Percentiles rank a stretch among this genome's conserved stretches.
phyloP scores from a whole-genome alignment of 2,888 invertebrate species.

The Chironomus riparius region DNA sequence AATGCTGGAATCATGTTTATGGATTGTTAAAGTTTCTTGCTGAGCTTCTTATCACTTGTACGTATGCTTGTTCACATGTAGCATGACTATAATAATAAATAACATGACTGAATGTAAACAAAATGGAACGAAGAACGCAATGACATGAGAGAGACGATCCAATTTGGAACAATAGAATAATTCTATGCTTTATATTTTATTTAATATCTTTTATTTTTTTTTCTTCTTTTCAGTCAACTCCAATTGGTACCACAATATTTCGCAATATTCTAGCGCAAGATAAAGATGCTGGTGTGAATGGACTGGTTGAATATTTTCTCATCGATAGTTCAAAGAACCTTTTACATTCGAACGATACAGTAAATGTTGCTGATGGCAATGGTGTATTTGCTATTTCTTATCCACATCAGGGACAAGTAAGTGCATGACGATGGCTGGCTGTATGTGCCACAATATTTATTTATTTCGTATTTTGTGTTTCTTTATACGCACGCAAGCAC shows the following conservation, averaged over 20 bases:
- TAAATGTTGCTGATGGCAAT: slow-evolving; percentile 66
- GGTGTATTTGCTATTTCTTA: slow-evolving; percentile 75
- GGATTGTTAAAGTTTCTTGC: background rate
- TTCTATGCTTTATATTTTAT: background rate
- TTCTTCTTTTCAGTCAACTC: slow-evolving; percentile 60
- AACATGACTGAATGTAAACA: background rate
- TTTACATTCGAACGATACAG: slow-evolving; percentile 41
- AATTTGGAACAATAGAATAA: background rate
- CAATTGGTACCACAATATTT: slow-evolving; percentile 77
- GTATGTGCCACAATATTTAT: background rate
- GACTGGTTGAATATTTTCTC: slow-evolving; percentile 77
- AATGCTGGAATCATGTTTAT: slow-evolving; percentile 7
- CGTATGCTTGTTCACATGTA: too few species aligned
- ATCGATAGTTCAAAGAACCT: slow-evolving; percentile 52
- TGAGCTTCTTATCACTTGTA: background rate
- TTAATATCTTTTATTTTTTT: too few species aligned
- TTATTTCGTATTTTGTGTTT: background rate
- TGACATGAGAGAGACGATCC: background rate
- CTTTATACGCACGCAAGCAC: background rate
- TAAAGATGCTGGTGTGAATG: slow-evolving; percentile 80
- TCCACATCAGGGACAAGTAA: slow-evolving; percentile 73
- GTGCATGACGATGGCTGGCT: slow-evolving; percentile 27
- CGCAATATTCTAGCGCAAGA: slow-evolving; percentile 71
- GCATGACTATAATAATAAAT: too few species aligned
- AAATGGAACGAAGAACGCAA: background rate